Evolutionary conservation across 2,797 vertebrate genomes (phyloP).

Genomic region (Sebastiscus tertius): DNA sequence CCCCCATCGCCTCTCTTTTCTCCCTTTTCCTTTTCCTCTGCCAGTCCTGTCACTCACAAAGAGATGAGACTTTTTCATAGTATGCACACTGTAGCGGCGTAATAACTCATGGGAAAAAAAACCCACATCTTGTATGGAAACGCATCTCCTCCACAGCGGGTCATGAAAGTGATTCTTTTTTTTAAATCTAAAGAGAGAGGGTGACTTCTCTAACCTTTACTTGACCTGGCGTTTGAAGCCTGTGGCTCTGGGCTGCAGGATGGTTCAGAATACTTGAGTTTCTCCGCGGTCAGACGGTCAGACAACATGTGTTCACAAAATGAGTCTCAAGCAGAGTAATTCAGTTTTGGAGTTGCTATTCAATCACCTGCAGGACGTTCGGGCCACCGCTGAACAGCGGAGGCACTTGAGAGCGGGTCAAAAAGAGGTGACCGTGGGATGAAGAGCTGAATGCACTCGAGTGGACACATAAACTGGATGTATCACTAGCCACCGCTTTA

Average conservation of each 20-base stretch:
- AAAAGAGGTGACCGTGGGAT: conserved; percentile 39
- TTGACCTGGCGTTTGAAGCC: conserved; percentile 35
- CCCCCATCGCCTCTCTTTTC: conserved; percentile 30
- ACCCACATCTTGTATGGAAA: conserved; percentile 23
- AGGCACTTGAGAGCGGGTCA: conserved; percentile 43
- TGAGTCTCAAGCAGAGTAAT: conserved; percentile 43
- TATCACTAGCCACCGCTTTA: not conserved
- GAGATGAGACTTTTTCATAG: conserved; percentile 58
- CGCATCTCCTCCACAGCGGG: not conserved
- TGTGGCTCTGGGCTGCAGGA: not conserved
- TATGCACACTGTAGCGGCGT: conserved; percentile 26
- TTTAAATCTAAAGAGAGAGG: conserved; percentile 2
- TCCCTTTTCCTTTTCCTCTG: conserved; percentile 42
- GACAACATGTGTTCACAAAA: conserved; percentile 35
- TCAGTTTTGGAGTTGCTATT: conserved; percentile 42
- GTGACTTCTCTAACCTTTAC: conserved; percentile 31
- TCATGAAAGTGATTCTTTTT: conserved; percentile 14
- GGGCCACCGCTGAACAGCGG: conserved; percentile 30
- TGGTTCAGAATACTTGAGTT: conserved; percentile 2
- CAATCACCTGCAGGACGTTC: conserved; percentile 36
- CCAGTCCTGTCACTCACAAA: conserved; percentile 64
- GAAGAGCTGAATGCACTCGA: conserved; percentile 23
- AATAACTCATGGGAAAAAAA: conserved; percentile 37
- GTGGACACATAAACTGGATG: not conserved
- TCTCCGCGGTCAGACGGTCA: conserved; percentile 18